Evolutionary conservation across 2,797 vertebrate species (phyloP), one percentile per base, ranked within the genome.

Genomic region (Catamblyrhynchus diadema): DNA sequence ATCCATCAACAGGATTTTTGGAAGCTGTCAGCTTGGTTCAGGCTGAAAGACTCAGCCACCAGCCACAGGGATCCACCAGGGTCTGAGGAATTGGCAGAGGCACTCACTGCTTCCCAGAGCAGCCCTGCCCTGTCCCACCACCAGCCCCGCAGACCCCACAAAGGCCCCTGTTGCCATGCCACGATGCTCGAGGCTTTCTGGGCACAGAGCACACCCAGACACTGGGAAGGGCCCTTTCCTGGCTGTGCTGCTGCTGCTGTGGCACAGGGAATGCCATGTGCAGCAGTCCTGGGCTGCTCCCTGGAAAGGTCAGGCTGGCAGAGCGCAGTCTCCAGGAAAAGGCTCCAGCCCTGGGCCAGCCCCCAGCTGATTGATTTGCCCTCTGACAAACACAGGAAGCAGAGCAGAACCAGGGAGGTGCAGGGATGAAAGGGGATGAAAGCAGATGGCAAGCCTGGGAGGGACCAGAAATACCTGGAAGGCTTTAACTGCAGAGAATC

Each of bases 251-350:
- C 27, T 0, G 3, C 73, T 53, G 54, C 54, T 25, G 45, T 6
- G 20, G 32, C 21, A 1, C 18, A 0, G 90, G 66, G 59, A 44
- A 30, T 28, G 64, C 64, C 3, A 10, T 2, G 1, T 30, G 24
- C 70, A 35, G 39, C 5, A 0, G 6, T 23, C 41, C 80, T 23
- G 41, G 62, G 37, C 70, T 81, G 91, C 61, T 65, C 51, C 51
- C 39, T 48, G 78, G 21, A 93, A 96, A 95, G 92, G 92, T 94
- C 96, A 92, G 86, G 25, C 72, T 77, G 91, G 51, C 82, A 85
- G 21, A 18, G 72, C 5, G 20, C 83, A 66, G 82, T 2, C 51
- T 1, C 80, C 6, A 2, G 50, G 25, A 66, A 51, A 62, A 2
- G 1, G 1, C 45, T 69, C 66, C 56, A 54, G 60, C 81, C 50